Evolutionary conservation across 2,888 invertebrate genomes (phyloP).

Genomic region (Cryptus viduatorius): DNA sequence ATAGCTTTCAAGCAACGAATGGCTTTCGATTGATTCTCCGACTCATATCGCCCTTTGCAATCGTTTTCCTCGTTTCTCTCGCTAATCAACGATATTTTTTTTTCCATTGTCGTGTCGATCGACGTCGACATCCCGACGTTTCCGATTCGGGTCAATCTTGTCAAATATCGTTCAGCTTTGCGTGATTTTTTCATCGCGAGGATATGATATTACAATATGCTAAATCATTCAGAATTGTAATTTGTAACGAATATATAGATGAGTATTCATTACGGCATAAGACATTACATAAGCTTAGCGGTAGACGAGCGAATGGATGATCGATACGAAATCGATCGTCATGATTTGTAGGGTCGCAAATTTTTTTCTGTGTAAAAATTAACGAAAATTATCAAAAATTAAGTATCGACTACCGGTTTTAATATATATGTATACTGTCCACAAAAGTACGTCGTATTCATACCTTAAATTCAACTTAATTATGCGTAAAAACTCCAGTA

Average conservation of each 20-base stretch:
- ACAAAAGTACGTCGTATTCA: too few species aligned
- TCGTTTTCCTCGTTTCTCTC: neutral
- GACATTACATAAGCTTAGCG: too few species aligned
- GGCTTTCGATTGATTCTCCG: conserved; percentile 23
- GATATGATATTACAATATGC: neutral
- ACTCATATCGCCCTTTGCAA: conserved; percentile 1
- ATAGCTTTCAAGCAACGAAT: conserved; percentile 4
- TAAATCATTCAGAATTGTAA: neutral
- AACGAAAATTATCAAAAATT: too few species aligned
- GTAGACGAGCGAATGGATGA: too few species aligned
- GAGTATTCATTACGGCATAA: too few species aligned
- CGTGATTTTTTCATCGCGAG: conserved; percentile 13
- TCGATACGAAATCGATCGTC: too few species aligned
- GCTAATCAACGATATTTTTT: conserved; percentile 2
- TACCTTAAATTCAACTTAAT: too few species aligned
- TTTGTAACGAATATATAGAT: neutral
- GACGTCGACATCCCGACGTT: neutral
- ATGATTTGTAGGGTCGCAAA: neutral
- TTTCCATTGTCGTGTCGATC: neutral
- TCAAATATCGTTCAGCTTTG: conserved; percentile 47
- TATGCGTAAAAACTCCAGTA: too few species aligned
- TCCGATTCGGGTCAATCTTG: conserved; percentile 24
- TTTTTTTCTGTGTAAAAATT: too few species aligned
- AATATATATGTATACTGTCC: too few species aligned
- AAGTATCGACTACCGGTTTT: neutral